These are phyloP conservation scores for Turritopsis rubra DNA, from an alignment of 30 jellyfish, hydroid and myxozoan genomes.

Conservation along the genomic window DNA sequence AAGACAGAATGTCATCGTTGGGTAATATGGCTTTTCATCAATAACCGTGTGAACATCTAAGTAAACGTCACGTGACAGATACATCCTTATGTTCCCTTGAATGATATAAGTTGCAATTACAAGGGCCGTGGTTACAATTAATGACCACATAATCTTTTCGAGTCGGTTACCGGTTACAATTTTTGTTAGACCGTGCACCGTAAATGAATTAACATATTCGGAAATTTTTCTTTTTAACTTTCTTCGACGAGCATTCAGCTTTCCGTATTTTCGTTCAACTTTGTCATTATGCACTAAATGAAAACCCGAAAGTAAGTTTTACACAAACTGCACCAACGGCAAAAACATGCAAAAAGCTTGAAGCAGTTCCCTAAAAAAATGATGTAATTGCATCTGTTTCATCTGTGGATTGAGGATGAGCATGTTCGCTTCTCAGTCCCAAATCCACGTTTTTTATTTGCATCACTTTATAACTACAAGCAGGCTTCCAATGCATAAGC, in stretches of 20 bases:
- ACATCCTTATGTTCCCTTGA: conserved; percentile 4
- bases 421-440: no score
- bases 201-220: conserved; percentile 4
- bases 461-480: no score
- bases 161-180: conserved; percentile 8
- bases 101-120: background rate
- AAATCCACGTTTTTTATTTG: no score
- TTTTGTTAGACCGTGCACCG: conserved; percentile 1
- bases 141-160: conserved; percentile 8
- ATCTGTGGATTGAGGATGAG: no score
- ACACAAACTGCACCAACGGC: no score
- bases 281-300: background rate
- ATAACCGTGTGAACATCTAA: background rate
- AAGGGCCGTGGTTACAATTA: background rate
- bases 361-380: background rate
- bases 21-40: background rate
- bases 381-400: no score
- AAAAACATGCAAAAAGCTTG: no score
- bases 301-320: background rate
- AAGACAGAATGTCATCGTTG: background rate
- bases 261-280: background rate
- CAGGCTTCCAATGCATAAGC: no score
- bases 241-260: background rate
- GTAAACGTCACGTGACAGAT: conserved; percentile 5
- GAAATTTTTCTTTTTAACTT: background rate